Percentiles rank a stretch among this genome's conserved stretches.
Conservation (phyloP, 2,797 vertebrate genomes). For the Anolis apletophallus region DNA sequence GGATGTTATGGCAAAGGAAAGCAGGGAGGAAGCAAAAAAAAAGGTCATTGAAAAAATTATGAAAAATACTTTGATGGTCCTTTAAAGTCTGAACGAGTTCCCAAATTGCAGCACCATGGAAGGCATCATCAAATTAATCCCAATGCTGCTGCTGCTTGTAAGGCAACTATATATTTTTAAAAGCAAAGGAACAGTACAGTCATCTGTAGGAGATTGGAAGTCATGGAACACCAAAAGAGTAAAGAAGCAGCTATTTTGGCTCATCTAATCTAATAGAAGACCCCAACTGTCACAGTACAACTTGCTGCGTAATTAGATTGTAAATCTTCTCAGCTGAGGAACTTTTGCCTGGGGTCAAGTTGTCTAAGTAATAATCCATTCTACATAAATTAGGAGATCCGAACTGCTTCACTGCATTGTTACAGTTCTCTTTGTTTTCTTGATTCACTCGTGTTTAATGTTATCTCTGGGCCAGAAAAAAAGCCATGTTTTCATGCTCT, state of each 20-base stretch:
- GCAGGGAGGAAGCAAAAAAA: conserved; percentile 45
- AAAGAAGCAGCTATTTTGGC: conserved; percentile 62
- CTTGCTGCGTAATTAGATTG: conserved; percentile 77
- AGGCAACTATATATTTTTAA: conserved; percentile 19
- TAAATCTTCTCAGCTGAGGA: conserved; percentile 74
- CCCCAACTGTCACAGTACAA: conserved; percentile 72
- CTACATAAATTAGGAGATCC: conserved; percentile 73
- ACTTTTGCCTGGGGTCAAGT: conserved; percentile 71
- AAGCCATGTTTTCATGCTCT: conserved; percentile 27
- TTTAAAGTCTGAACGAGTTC: conserved; percentile 59
- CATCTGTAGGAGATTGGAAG: conserved; percentile 43
- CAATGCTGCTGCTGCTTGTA: conserved; percentile 26
- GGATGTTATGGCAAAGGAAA: not conserved
- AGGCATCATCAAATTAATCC: conserved; percentile 26
- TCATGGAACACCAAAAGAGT: conserved; percentile 64
- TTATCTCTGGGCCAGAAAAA: conserved; percentile 58
- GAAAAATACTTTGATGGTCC: conserved; percentile 64
- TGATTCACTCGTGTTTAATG: conserved; percentile 44
- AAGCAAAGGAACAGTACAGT: conserved; percentile 44
- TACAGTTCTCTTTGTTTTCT: conserved; percentile 56
- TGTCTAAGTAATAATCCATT: conserved; percentile 75
- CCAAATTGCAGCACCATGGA: conserved; percentile 40
- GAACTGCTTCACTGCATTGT: conserved; percentile 69
- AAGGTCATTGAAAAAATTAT: conserved; percentile 69
- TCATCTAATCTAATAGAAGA: conserved; percentile 71